A percentile compares a stretch with the other conserved stretches of the same genome.
Conservation (phyloP, 2,888 invertebrate genomes). For the Ectobius pallidus region DNA sequence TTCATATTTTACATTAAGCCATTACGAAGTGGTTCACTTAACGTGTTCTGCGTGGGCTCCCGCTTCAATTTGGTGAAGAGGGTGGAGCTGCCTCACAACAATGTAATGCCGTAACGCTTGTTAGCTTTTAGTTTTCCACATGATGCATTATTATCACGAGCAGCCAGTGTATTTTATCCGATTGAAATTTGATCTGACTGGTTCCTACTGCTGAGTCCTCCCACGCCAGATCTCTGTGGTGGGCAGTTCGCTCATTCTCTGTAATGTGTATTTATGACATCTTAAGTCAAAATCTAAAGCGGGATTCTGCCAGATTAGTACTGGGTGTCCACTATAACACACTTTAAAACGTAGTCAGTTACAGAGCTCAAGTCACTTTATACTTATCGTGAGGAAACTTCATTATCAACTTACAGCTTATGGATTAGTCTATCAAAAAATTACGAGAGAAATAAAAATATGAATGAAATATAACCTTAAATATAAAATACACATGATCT, state of each 20-base stretch:
- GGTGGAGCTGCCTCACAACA: not conserved
- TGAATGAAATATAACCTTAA: too few species aligned
- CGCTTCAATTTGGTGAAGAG: not conserved
- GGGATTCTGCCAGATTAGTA: too few species aligned
- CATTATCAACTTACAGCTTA: too few species aligned
- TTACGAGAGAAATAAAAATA: too few species aligned
- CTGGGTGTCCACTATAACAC: too few species aligned
- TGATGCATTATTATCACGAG: not conserved
- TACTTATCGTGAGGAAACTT: too few species aligned
- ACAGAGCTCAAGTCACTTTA: too few species aligned
- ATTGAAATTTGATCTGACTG: conserved; percentile 28
- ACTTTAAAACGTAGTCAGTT: too few species aligned
- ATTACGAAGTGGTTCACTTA: not conserved
- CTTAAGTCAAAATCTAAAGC: conserved; percentile 12
- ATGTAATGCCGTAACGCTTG: not conserved
- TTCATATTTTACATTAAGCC: not conserved
- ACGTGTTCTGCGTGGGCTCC: not conserved
- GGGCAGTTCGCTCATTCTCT: not conserved
- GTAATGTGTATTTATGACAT: not conserved
- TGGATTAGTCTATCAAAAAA: too few species aligned
- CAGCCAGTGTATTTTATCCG: conserved; percentile 23
- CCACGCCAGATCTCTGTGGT: not conserved
- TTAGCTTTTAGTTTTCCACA: not conserved
- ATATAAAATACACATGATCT: too few species aligned
- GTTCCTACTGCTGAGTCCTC: not conserved